Evolutionary conservation across 1,140 invertebrate genomes (phyloP).

Genomic region (Diorhabda elongata): DNA sequence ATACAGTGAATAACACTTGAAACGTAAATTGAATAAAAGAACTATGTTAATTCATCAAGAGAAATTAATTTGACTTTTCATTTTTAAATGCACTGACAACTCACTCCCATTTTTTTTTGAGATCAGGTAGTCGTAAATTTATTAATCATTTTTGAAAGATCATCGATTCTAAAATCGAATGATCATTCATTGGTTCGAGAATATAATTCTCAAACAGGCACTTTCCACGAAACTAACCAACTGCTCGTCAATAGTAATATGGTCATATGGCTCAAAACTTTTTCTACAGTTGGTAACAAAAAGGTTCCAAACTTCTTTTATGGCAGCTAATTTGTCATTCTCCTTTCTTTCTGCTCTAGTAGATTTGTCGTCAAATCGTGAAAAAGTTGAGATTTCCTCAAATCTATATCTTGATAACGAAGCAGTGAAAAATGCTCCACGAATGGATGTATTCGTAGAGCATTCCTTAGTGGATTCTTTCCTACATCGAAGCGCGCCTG

Average conservation of each 20-base stretch:
- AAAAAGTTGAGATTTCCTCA: conserved; percentile 23
- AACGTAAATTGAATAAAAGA: no score
- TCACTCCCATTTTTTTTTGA: no score
- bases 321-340: conserved; percentile 20
- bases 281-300: conserved; percentile 37
- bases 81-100: no score
- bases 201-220: no score
- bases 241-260: conserved; percentile 25
- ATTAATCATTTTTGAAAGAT: no score
- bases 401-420: conserved; percentile 22
- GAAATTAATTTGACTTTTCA: no score
- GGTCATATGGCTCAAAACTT: conserved; percentile 33
- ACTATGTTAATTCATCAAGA: no score
- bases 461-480: conserved; percentile 21
- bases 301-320: conserved; percentile 40
- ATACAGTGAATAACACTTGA: no score
- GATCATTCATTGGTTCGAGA: no score
- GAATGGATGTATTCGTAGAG: conserved; percentile 21
- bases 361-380: conserved; percentile 22
- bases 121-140: no score
- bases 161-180: no score
- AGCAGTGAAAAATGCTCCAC: conserved; percentile 21
- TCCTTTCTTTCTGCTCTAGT: conserved; percentile 18
- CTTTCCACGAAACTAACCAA: conserved; percentile 23
- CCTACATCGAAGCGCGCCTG: conserved; percentile 21